Conservation (phyloP, 1,140 invertebrate species). For the Drosophila repletoides region DNA sequence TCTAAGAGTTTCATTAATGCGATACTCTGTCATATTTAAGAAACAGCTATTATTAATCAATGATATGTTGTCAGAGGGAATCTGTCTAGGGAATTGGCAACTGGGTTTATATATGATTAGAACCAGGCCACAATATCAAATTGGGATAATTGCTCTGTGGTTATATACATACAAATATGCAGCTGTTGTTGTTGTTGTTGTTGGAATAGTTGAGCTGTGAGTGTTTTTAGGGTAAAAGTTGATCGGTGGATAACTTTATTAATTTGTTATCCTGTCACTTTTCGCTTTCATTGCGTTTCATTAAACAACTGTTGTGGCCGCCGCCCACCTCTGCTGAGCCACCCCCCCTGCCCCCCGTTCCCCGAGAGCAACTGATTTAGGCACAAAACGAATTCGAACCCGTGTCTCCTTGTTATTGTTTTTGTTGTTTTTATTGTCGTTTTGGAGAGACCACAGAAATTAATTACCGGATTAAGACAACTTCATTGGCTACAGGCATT, state of each 20-base stretch:
- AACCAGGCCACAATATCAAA: too few relatives aligned
- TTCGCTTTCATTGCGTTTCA: conserved; percentile 72
- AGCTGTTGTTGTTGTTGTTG: not conserved
- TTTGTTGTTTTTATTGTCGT: too few relatives aligned
- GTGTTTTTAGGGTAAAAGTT: conserved; percentile 13
- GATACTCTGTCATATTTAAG: too few relatives aligned
- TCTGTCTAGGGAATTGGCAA: too few relatives aligned
- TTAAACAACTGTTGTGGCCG: conserved; percentile 40
- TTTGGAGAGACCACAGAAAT: conserved; percentile 61
- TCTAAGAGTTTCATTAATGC: too few relatives aligned
- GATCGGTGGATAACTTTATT: conserved; percentile 65
- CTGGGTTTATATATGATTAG: too few relatives aligned
- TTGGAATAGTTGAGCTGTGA: conserved; percentile 6
- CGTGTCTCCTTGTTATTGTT: not conserved
- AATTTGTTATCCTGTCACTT: conserved; percentile 78
- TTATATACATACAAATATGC: too few relatives aligned
- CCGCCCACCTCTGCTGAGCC: not conserved
- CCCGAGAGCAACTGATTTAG: too few relatives aligned
- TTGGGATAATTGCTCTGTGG: not conserved
- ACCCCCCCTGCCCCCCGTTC: not conserved
- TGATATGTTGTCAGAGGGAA: too few relatives aligned
- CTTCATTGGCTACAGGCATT: conserved; percentile 55
- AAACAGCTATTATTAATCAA: too few relatives aligned
- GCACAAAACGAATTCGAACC: not conserved
- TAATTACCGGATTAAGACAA: conserved; percentile 79